Base-by-base conservation (phyloP, 2,113 vertebrate genomes). In the Neomonachus schauinslandi region DNA sequence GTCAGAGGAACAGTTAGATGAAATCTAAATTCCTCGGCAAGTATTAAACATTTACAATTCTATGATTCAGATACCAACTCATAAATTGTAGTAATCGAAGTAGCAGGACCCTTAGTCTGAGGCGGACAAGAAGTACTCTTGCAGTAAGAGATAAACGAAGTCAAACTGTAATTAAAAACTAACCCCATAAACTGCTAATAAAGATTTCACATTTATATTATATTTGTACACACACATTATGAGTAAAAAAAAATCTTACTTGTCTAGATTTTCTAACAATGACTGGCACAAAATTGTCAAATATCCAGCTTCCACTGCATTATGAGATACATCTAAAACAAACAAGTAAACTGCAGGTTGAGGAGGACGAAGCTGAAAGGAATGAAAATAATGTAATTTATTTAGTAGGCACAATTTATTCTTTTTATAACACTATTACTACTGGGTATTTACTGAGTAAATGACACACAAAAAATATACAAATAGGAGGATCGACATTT, bases 331-430 rank as follows among this genome's bases (percentile, higher is more conserved):
- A 85, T 99, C 99, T 97, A 99, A 98, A 84, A 99, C 99, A 98
- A 99, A 99, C 97, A 99, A 98, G 98, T 99, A 99, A 57, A 99
- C 99, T 0, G 99, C 99, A 0, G 99, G 99, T 94, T 99, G 99
- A 97, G 99, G 99, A 96, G 99, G 99, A 76, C 99, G 99, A 97
- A 99, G 98, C 99, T 99, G 97, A 92, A 98, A 98, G 53, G 89
- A 92, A 98, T 81, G 98, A 87, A 98, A 96, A 96, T 7, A 74
- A 67, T 18, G 61, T 19, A 21, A 36, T 1, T 89, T 67, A 77
- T 61, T 81, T 79, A 77, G 42, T 21, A 95, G 65, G 18, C n/a
- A 39, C 3, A 77, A 46, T 31, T 51, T 49, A 53, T 57, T 91
- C 28, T 74, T 76, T 83, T 91, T 39, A 80, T 21, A 57, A 53